Evolutionary conservation across 92 coral and sea anemone genomes (phyloP).

Genomic region (Plumapathes pennacea): DNA sequence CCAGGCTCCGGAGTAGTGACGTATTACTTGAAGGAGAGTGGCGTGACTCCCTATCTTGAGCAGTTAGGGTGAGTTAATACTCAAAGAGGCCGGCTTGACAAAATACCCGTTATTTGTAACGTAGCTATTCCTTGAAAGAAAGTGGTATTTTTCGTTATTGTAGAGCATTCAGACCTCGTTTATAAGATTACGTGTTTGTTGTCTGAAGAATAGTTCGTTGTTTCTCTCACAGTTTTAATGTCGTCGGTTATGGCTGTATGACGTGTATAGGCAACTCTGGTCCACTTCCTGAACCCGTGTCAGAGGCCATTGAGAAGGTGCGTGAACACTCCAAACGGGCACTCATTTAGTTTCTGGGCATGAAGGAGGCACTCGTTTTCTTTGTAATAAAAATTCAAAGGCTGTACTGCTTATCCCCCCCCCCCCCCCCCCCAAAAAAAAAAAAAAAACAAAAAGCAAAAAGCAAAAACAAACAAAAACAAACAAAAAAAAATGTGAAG

Average conservation of each 20-base stretch:
- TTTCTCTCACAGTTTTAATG: constrained; percentile 59
- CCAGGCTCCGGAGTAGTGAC: constrained; percentile 99
- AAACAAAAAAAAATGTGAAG: too few species aligned
- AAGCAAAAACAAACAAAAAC: too few species aligned
- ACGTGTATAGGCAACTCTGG: constrained; percentile 98
- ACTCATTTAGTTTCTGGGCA: not conserved
- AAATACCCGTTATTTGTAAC: not conserved
- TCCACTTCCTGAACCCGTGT: constrained; percentile 88
- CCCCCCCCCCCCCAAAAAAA: too few species aligned
- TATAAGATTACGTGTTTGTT: not conserved
- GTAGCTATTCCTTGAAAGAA: not conserved
- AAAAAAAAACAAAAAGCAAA: too few species aligned
- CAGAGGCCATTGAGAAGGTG: constrained; percentile 96
- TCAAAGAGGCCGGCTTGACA: not conserved
- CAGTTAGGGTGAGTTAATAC: constrained; percentile 69
- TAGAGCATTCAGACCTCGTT: not conserved
- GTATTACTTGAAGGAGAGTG: constrained; percentile 93
- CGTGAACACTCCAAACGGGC: not conserved
- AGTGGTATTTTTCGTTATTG: not conserved
- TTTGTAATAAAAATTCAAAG: too few species aligned
- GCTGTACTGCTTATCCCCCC: too few species aligned
- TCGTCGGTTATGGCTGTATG: constrained; percentile 99
- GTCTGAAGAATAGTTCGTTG: not conserved
- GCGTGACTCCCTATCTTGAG: constrained; percentile 85
- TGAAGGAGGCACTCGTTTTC: not conserved